phyloP scores from a whole-genome alignment of 2,888 invertebrate genomes.

The Ophion ventricosus region DNA sequence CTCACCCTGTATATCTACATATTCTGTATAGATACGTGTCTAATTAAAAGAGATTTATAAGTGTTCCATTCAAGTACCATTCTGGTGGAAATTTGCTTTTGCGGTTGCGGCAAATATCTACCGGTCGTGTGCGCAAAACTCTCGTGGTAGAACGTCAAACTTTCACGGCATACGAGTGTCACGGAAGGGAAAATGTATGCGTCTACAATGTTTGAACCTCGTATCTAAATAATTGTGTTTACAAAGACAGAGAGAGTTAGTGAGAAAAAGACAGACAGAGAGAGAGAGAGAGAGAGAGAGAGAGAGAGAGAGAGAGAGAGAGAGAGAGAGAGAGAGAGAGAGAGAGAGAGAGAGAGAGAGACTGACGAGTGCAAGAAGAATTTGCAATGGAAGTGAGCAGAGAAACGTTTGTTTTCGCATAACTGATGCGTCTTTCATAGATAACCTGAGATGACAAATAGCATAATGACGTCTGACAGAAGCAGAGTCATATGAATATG shows the following conservation, averaged over 20 bases:
- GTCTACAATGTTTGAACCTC: constrained; percentile 39
- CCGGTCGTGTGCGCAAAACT: constrained; percentile 35
- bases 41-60: constrained; percentile 32
- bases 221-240: constrained; percentile 50
- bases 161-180: constrained; percentile 41
- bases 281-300: too few species aligned
- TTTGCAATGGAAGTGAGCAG: constrained; percentile 35
- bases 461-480: constrained; percentile 53
- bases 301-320: too few species aligned
- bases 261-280: too few species aligned
- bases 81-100: constrained; percentile 24
- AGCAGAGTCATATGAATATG: constrained; percentile 39
- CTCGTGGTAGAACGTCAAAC: constrained; percentile 31
- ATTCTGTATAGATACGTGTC: background rate
- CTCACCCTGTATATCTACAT: background rate
- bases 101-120: constrained; percentile 50
- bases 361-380: constrained; percentile 5
- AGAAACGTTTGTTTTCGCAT: constrained; percentile 54
- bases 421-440: constrained; percentile 42
- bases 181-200: constrained; percentile 42
- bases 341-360: constrained; percentile 9
- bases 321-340: too few species aligned
- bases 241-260: background rate
- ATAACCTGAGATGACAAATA: constrained; percentile 47
- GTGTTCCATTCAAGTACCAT: constrained; percentile 15